These are phyloP conservation scores for Drosophila nr. perissopoda DNA, from an alignment of 2,888 invertebrate genomes.

Conservation along the genomic window DNA sequence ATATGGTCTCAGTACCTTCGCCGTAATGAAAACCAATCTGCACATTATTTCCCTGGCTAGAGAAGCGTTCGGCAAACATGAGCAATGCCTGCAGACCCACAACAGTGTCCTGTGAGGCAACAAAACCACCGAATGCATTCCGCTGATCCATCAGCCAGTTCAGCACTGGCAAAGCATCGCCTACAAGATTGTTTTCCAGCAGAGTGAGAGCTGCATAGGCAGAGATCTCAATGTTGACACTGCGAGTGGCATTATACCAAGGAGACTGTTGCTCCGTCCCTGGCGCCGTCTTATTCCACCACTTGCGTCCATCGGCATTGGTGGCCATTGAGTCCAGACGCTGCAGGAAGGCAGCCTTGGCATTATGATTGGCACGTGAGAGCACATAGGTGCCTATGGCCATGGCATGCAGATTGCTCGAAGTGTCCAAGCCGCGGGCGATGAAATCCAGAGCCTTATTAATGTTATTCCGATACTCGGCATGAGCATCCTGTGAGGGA, in stretches of 20 bases:
- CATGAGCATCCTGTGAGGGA: conserved; percentile 75
- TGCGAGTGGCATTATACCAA: conserved; percentile 88
- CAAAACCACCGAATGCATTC: conserved; percentile 89
- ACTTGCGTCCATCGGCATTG: conserved; percentile 88
- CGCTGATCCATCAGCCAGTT: conserved; percentile 91
- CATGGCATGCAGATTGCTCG: conserved; percentile 90
- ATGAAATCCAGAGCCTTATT: conserved; percentile 92
- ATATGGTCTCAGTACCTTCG: conserved; percentile 84
- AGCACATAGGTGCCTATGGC: conserved; percentile 92
- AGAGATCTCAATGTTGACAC: conserved; percentile 92
- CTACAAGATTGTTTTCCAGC: conserved; percentile 85
- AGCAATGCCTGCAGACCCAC: conserved; percentile 90
- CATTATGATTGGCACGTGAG: conserved; percentile 90
- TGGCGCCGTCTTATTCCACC: conserved; percentile 91
- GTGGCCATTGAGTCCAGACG: conserved; percentile 86
- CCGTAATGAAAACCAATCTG: conserved; percentile 87
- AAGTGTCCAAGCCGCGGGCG: conserved; percentile 88
- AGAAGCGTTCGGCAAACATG: conserved; percentile 86
- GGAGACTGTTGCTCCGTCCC: conserved; percentile 87
- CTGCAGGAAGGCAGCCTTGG: conserved; percentile 89
- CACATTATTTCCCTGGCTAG: conserved; percentile 86
- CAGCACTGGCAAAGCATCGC: conserved; percentile 86
- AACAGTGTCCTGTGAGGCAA: conserved; percentile 92
- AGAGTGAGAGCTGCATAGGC: conserved; percentile 94
- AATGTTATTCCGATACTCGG: conserved; percentile 87